Conservation (phyloP, 2,113 vertebrate genomes). For the Azemiops feae region DNA sequence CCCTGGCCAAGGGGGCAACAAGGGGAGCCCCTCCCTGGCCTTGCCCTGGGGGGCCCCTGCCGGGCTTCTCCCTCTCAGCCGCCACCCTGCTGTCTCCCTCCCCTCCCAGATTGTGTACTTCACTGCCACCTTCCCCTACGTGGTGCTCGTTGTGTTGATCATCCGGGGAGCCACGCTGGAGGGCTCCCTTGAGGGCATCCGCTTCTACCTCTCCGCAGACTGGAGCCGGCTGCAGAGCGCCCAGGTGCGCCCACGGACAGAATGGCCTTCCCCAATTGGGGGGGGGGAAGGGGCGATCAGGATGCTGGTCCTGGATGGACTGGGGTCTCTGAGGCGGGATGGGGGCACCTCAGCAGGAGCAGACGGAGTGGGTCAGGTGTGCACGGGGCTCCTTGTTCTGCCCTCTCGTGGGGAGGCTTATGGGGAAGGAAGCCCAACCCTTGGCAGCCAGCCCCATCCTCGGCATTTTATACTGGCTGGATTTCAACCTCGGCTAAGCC, state of each 20-base stretch:
- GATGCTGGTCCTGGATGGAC: neutral
- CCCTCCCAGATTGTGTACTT: slow-evolving; percentile 82
- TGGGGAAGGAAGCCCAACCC: neutral
- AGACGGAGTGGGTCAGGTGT: neutral
- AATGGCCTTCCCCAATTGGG: accelerated
- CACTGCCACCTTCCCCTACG: slow-evolving; percentile 87
- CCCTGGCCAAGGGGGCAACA: slow-evolving; percentile 80
- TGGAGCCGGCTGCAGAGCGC: slow-evolving; percentile 89
- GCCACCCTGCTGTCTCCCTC: accelerated
- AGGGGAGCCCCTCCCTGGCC: neutral
- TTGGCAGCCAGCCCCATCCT: neutral
- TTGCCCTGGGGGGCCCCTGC: neutral
- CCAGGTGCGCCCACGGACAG: slow-evolving; percentile 70
- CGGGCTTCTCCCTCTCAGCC: neutral
- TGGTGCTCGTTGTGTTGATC: slow-evolving; percentile 86
- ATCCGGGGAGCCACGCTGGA: slow-evolving; percentile 86
- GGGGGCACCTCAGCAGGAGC: neutral
- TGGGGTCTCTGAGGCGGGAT: neutral
- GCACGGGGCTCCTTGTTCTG: neutral
- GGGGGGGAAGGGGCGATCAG: too few species aligned
- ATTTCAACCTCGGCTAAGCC: neutral
- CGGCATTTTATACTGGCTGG: neutral
- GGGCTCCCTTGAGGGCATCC: slow-evolving; percentile 81
- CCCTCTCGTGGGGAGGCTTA: neutral
- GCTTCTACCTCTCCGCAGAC: slow-evolving; percentile 89